These are phyloP conservation scores for Cisticola juncidis DNA, from an alignment of 2,113 vertebrate species.

Conservation along the genomic window DNA sequence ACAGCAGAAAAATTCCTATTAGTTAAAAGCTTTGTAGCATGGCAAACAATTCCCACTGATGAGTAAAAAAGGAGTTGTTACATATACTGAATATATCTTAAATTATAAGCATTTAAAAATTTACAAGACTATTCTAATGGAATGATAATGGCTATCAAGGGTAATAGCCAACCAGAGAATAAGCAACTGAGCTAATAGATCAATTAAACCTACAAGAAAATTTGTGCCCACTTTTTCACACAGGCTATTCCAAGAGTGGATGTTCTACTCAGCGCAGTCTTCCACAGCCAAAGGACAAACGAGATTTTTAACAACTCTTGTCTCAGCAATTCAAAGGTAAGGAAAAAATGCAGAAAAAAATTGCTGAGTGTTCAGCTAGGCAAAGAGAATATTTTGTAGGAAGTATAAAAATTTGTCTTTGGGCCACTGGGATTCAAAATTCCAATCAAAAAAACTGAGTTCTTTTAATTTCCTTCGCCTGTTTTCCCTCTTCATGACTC, in stretches of 20 bases:
- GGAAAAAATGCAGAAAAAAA: not conserved
- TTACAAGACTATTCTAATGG: not conserved
- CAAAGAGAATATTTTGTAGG: not conserved
- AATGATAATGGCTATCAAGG: not conserved
- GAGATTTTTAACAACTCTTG: not conserved
- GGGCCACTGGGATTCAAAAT: not conserved
- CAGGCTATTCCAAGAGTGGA: not conserved
- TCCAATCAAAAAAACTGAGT: accelerated
- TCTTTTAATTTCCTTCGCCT: not conserved
- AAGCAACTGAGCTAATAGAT: not conserved
- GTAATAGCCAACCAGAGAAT: not conserved
- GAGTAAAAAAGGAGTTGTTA: not conserved
- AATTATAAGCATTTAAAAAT: slow-evolving; percentile 1
- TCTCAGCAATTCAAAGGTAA: not conserved
- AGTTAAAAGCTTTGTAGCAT: not conserved
- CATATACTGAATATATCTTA: not conserved
- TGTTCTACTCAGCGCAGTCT: not conserved
- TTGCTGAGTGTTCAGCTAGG: not conserved
- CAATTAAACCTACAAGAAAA: not conserved
- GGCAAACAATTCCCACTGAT: not conserved
- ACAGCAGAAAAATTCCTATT: not conserved
- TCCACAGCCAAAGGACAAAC: accelerated
- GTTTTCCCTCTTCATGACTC: not conserved
- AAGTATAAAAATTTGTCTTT: not conserved
- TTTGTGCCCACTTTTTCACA: not conserved